Evolutionary conservation across 2,113 vertebrate species (phyloP).

Genomic region (Campylomormyrus tamandua): DNA sequence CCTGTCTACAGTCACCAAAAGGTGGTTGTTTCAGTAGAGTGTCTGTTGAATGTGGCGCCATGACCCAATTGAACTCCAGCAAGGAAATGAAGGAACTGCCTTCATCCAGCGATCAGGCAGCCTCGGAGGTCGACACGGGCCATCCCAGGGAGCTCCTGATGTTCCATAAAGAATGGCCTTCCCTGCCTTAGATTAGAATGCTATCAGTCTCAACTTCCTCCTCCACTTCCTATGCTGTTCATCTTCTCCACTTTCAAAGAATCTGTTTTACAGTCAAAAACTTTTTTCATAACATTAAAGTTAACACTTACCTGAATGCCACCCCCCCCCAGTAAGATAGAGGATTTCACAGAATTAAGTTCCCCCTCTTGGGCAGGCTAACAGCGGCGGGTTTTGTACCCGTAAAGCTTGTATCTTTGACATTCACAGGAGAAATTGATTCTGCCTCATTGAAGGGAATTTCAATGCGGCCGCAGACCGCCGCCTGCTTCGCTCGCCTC

Average conservation of each 20-base stretch:
- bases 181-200: neutral
- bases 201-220: neutral
- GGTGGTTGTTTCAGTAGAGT: neutral
- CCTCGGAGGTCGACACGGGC: neutral
- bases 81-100: neutral
- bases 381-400: neutral
- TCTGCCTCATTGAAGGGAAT: neutral
- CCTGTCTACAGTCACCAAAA: neutral
- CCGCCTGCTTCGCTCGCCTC: neutral
- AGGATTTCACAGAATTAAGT: constrained; percentile 10
- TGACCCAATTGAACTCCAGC: neutral
- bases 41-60: neutral
- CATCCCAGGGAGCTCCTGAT: neutral
- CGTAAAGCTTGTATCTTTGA: constrained; percentile 1
- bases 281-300: constrained; percentile 5
- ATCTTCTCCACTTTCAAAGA: neutral
- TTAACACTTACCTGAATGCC: neutral
- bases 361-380: neutral
- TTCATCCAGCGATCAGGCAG: neutral
- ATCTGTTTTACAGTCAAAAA: neutral
- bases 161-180: neutral
- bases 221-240: neutral
- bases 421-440: constrained; percentile 5
- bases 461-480: neutral
- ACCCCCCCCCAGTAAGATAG: neutral